Evolutionary conservation across 2,797 vertebrate genomes (phyloP).

Genomic region (Pangasius larnaudii): DNA sequence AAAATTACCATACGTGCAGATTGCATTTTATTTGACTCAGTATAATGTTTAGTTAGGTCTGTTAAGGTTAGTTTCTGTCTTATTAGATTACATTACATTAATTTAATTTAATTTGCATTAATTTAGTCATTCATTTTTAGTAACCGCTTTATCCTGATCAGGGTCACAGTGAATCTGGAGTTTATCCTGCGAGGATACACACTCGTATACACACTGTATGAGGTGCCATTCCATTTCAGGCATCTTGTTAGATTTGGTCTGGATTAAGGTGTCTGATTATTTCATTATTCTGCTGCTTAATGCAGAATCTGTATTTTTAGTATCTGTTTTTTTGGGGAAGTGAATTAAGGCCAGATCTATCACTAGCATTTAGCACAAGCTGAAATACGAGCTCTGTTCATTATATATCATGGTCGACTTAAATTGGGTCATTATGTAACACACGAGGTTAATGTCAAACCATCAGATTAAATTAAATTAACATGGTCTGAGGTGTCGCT

Average conservation of each 20-base stretch:
- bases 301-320: not conserved
- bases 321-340: not conserved
- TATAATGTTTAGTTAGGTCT: not conserved
- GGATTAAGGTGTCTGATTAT: not conserved
- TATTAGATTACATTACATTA: not conserved
- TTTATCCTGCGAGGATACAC: not conserved
- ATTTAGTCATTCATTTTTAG: conserved; percentile 5
- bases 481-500: not conserved
- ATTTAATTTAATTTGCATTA: conserved; percentile 17
- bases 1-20: not conserved
- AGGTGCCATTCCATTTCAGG: not conserved
- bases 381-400: not conserved
- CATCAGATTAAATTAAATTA: not conserved
- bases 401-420: not conserved
- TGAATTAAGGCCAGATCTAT: not conserved
- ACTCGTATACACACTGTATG: not conserved
- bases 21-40: not conserved
- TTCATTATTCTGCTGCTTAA: not conserved
- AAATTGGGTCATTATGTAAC: not conserved
- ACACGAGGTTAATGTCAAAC: not conserved
- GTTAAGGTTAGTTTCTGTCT: not conserved
- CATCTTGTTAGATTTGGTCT: not conserved
- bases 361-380: not conserved
- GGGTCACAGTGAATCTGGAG: not conserved
- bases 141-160: not conserved